Evolutionary conservation across 1,140 invertebrate species (phyloP), one percentile per base, ranked within the genome.

Genomic region (Drosophila melanogaster): DNA sequence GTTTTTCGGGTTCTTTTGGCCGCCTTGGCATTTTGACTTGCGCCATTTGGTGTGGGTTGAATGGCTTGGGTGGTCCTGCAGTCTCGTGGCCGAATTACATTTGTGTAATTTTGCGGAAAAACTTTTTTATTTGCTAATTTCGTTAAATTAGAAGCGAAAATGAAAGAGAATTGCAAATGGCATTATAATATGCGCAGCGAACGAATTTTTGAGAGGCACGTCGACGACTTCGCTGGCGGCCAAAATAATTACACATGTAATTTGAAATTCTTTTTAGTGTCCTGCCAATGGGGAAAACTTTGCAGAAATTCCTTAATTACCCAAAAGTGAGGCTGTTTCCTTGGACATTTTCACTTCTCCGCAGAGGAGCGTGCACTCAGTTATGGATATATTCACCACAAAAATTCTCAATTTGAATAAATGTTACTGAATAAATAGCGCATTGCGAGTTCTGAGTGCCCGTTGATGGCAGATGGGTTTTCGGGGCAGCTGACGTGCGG

Each of bases 111-210:
- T 89, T 87, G 84, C 79, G 84, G 85, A 84, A 86, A 87, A 87
- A 89, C 67, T 87, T 87, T 87, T 87, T 87, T 87, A 87, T 87
- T 87, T 89, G 79, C 84, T 87, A 89, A 87, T 89, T 87, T 89
- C 62, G 79, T 87, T 83, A 89, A 87, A 87, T 84, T 84, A 84
- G 81, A 85, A 67, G 54, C 33, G 61, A 77, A 72, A 89, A 89
- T 87, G 70, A 86, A 86, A 86, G 83, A 75, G 83, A 86, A 83
- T 86, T 78, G 60, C 66, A 75, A 86, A 86, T 87, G 69, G 66
- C 74, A 78, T 83, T 53, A 64, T 79, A 74, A 79, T 74, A 69
- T 70, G 74, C 44, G 60, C 56, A 33, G 47, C 73, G 66, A 67
- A 81, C 44, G 60, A 75, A 76, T 51, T 76, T 76, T 76, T 75